Percentiles rank a stretch among this genome's conserved stretches.
phyloP scores from a whole-genome alignment of 1,140 invertebrate genomes.

The Camponotus pennsylvanicus region DNA sequence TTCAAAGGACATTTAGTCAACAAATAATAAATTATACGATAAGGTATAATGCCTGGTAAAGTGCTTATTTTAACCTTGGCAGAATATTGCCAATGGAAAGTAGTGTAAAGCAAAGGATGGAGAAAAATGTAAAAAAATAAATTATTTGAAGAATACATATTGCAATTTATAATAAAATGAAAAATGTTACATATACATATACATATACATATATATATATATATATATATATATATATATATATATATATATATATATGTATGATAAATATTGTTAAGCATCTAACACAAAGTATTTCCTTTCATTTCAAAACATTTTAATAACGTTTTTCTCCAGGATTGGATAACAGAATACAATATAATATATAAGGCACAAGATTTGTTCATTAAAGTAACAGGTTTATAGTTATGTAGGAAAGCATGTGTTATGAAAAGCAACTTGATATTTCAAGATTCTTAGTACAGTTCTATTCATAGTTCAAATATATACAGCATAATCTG shows the following conservation, averaged over 20 bases:
- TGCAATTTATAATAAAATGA: conserved; percentile 32
- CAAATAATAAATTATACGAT: conserved; percentile 68
- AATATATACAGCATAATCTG: conserved; percentile 43
- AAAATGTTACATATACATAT: not conserved
- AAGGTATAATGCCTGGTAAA: conserved; percentile 9
- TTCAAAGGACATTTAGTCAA: conserved; percentile 54
- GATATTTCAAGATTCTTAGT: conserved; percentile 16
- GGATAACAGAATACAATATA: not conserved
- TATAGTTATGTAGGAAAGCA: not conserved
- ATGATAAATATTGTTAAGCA: conserved; percentile 15
- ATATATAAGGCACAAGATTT: not conserved
- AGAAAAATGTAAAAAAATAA: conserved; percentile 46
- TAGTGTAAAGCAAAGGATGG: not conserved
- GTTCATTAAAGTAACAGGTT: not conserved
- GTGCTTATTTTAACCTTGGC: conserved; percentile 20
- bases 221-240: not conserved
- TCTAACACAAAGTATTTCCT: not conserved
- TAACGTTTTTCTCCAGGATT: not conserved
- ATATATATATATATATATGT: not conserved
- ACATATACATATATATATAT: no score
- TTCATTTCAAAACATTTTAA: conserved; percentile 1
- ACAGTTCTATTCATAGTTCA: conserved; percentile 39
- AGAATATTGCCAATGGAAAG: conserved; percentile 2
- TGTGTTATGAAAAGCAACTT: not conserved
- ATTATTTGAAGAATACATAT: conserved; percentile 16